Conservation (phyloP, 1,140 invertebrate genomes). For the Brachionus rotundiformis region DNA sequence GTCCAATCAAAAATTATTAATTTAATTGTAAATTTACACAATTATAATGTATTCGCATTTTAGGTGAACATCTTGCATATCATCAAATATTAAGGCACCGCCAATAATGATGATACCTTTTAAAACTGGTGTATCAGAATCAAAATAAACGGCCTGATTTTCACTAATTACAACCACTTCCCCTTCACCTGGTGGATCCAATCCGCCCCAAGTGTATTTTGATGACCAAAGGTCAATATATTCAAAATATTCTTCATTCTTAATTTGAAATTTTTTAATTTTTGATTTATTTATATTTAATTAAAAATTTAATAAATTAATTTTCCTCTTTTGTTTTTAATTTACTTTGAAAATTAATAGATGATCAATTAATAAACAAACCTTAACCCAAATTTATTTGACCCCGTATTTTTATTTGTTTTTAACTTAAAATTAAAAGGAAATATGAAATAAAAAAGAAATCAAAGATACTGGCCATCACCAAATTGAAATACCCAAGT, state of each 20-base stretch:
- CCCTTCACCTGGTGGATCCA: conserved; percentile 55
- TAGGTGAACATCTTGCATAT: conserved; percentile 53
- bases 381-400: no score
- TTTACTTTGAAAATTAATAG: no score
- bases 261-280: no score
- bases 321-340: background rate
- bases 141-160: conserved; percentile 58
- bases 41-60: conserved; percentile 54
- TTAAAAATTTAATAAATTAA: background rate
- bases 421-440: no score
- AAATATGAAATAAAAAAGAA: no score
- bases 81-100: conserved; percentile 54
- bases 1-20: no score
- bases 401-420: no score
- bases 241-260: conserved; percentile 40
- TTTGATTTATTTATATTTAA: no score
- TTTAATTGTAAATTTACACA: background rate
- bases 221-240: conserved; percentile 59
- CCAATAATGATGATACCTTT: conserved; percentile 53
- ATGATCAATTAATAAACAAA: no score
- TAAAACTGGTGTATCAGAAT: conserved; percentile 57
- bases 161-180: conserved; percentile 59
- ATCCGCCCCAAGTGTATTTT: conserved; percentile 55
- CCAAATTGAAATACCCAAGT: no score
- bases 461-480: no score